Evolutionary conservation across 2,888 invertebrate genomes (phyloP).

Genomic region (Adelognathus sp.): DNA sequence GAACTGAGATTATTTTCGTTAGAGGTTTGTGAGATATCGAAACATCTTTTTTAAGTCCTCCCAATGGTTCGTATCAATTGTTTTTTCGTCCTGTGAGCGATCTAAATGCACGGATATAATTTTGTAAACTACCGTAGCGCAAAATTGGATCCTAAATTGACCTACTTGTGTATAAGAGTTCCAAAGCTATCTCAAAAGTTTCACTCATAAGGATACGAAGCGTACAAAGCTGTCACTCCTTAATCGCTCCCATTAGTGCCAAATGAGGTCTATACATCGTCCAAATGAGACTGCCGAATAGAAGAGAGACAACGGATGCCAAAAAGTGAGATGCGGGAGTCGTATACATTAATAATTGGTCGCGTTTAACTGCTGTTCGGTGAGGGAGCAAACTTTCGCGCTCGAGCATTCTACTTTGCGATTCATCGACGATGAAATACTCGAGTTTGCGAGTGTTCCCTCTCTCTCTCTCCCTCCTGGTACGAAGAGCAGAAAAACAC

Average conservation of each 20-base stretch:
- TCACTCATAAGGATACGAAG: neutral
- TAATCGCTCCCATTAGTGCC: neutral
- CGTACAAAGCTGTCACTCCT: neutral
- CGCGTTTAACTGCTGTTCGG: conserved; percentile 11
- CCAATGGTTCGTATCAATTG: too few species aligned
- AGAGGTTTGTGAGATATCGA: too few species aligned
- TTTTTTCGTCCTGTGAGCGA: too few species aligned
- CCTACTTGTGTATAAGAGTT: too few species aligned
- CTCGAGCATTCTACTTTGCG: conserved; percentile 8
- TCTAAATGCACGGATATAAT: too few species aligned
- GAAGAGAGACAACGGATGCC: neutral
- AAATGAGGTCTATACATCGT: conserved; percentile 6
- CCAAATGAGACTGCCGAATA: neutral
- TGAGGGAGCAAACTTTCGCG: conserved; percentile 29
- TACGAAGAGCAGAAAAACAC: conserved; percentile 1
- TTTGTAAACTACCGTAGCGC: too few species aligned
- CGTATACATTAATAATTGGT: conserved; percentile 32
- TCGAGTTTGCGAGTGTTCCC: conserved; percentile 18
- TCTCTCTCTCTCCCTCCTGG: neutral
- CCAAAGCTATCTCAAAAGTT: neutral
- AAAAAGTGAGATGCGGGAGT: neutral
- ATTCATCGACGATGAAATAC: conserved; percentile 47
- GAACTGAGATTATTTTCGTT: too few species aligned
- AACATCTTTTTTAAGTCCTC: too few species aligned
- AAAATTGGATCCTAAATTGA: too few species aligned